Conservation (phyloP, 2,888 invertebrate species). For the Parapristionchus giblindavisi region DNA sequence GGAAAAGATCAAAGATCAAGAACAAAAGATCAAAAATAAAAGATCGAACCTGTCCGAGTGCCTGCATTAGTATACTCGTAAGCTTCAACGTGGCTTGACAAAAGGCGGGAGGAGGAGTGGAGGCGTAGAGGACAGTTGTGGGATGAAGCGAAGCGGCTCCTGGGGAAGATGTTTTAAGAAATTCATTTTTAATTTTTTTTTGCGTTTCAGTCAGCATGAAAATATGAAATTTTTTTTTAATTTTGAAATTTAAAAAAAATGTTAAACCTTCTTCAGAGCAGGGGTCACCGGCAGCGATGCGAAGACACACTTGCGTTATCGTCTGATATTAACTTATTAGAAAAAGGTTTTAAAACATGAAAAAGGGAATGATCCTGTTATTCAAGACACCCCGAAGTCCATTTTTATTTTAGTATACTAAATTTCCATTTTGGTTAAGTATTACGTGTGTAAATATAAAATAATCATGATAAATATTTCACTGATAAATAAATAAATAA, state of each 20-base stretch:
- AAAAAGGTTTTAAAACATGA: neutral
- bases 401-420: no score
- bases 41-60: conserved; percentile 80
- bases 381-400: no score
- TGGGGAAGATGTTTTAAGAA: neutral
- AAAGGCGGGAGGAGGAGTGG: conserved; percentile 86
- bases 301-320: conserved; percentile 66
- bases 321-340: conserved; percentile 63
- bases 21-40: neutral
- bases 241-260: neutral
- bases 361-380: neutral
- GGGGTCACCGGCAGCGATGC: conserved; percentile 67
- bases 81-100: conserved; percentile 94
- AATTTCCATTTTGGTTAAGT: no score
- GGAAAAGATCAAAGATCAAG: conserved; percentile 44
- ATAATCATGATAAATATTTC: no score
- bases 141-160: conserved; percentile 52
- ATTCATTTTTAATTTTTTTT: conserved; percentile 53
- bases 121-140: conserved; percentile 68
- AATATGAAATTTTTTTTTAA: neutral
- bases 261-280: conserved; percentile 58
- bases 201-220: conserved; percentile 17
- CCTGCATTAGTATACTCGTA: conserved; percentile 91
- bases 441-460: no score
- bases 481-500: no score